Conservation (phyloP, 2,888 invertebrate genomes). For the Xanthostigma xanthostigma region DNA sequence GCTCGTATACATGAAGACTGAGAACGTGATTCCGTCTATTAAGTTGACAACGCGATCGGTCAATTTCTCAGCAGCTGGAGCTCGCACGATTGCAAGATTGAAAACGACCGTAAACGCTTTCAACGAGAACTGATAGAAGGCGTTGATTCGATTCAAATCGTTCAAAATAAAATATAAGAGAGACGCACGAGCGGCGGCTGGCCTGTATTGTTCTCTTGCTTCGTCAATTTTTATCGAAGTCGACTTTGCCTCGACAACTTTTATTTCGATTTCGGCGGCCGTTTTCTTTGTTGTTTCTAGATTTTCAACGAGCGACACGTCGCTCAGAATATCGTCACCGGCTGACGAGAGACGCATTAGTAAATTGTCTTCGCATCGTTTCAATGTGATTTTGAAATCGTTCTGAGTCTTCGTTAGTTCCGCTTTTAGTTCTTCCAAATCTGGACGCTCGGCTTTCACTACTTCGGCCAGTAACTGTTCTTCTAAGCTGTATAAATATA, state of each 20-base stretch:
- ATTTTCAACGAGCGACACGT: conserved; percentile 80
- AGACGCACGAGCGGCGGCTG: conserved; percentile 75
- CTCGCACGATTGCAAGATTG: conserved; percentile 61
- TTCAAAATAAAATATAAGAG: conserved; percentile 87
- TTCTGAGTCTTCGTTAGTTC: conserved; percentile 85
- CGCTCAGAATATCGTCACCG: conserved; percentile 81
- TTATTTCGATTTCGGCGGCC: conserved; percentile 75
- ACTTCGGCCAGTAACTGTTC: conserved; percentile 88
- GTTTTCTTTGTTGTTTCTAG: conserved; percentile 87
- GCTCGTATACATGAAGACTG: conserved; percentile 76
- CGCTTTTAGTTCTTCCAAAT: conserved; percentile 68
- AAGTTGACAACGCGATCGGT: conserved; percentile 57
- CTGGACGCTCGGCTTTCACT: conserved; percentile 83
- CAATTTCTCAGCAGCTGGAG: conserved; percentile 53
- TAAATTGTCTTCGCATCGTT: conserved; percentile 81
- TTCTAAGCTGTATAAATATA: conserved; percentile 41
- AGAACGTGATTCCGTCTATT: conserved; percentile 75
- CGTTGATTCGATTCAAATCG: conserved; percentile 82
- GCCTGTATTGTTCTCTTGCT: conserved; percentile 77
- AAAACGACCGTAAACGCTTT: conserved; percentile 90
- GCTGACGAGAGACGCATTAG: conserved; percentile 76
- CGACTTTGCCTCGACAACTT: conserved; percentile 73
- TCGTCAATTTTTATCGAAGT: conserved; percentile 81
- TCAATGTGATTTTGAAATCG: conserved; percentile 84
- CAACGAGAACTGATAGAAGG: conserved; percentile 89